Conservation (phyloP, 2,888 invertebrate species). For the Drosophila dives region DNA sequence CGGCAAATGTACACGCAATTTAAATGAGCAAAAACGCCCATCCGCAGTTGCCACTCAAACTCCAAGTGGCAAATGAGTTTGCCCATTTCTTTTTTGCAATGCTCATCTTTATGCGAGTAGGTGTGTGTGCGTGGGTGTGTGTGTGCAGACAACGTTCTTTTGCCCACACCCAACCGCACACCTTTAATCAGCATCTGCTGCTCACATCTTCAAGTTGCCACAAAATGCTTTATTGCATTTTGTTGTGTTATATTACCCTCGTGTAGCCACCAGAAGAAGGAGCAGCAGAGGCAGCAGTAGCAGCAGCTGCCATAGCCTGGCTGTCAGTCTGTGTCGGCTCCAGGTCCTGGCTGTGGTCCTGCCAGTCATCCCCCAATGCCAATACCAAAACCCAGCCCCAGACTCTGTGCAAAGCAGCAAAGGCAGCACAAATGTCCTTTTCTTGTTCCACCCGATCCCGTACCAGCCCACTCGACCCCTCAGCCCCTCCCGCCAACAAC, state of each 20-base stretch:
- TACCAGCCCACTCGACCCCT: conserved; percentile 14
- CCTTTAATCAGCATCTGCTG: conserved; percentile 82
- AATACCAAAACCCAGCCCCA: conserved; percentile 11
- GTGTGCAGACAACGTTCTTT: conserved; percentile 7
- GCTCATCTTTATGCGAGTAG: conserved; percentile 50
- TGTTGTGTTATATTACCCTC: conserved; percentile 80
- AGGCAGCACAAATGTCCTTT: conserved; percentile 77
- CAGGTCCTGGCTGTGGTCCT: conserved; percentile 46
- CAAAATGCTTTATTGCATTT: conserved; percentile 82
- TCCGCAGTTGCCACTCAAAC: conserved; percentile 50
- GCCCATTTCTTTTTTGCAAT: conserved; percentile 49
- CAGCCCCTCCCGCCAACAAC: conserved; percentile 11
- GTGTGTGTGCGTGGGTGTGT: conserved; percentile 23
- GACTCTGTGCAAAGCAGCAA: conserved; percentile 40
- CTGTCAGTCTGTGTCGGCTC: conserved; percentile 70
- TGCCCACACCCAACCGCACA: conserved; percentile 65
- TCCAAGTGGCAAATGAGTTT: conserved; percentile 72
- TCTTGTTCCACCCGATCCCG: conserved; percentile 54
- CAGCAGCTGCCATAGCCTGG: conserved; percentile 56
- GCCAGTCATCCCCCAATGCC: conserved; percentile 29
- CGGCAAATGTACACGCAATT: conserved; percentile 78
- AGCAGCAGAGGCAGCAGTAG: conserved; percentile 12
- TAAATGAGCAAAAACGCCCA: conserved; percentile 65
- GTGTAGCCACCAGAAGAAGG: conserved; percentile 54
- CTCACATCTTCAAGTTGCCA: conserved; percentile 82